phyloP scores from a whole-genome alignment of 2,113 vertebrate genomes.

The Bungarus multicinctus region DNA sequence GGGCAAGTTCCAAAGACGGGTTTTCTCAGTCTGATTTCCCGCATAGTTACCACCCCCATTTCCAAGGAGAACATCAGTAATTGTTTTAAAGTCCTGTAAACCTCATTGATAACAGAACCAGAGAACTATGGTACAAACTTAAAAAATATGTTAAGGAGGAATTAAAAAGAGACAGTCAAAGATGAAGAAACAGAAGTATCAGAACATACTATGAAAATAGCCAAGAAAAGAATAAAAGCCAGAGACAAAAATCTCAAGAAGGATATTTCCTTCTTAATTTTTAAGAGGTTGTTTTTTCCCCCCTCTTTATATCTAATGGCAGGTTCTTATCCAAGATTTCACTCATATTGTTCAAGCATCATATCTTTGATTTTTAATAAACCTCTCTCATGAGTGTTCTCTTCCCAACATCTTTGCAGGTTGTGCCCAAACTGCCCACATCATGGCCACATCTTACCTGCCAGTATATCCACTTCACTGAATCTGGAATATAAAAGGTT shows the following conservation, averaged over 20 bases:
- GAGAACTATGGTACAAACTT: not conserved
- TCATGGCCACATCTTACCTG: not conserved
- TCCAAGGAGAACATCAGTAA: not conserved
- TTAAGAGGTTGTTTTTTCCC: not conserved
- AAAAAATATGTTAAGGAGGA: not conserved
- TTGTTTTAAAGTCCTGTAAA: not conserved
- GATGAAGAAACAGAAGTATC: not conserved
- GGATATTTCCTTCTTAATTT: not conserved
- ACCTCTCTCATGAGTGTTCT: not conserved
- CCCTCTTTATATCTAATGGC: not conserved
- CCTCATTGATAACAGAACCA: not conserved
- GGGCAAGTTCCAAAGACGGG: not conserved
- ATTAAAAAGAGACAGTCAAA: not conserved
- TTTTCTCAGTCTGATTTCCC: not conserved
- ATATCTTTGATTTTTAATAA: not conserved
- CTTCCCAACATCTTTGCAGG: not conserved
- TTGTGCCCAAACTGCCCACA: not conserved
- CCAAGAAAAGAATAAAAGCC: not conserved
- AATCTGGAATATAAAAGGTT: not conserved
- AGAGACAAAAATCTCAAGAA: not conserved
- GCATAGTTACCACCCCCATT: not conserved
- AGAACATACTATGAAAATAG: not conserved
- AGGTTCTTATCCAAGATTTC: not conserved
- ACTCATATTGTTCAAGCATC: not conserved
- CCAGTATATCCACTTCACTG: not conserved